Evolutionary conservation across 2,113 vertebrate genomes (phyloP), one percentile per base, ranked within the genome.

Genomic region (Psettodes erumei): DNA sequence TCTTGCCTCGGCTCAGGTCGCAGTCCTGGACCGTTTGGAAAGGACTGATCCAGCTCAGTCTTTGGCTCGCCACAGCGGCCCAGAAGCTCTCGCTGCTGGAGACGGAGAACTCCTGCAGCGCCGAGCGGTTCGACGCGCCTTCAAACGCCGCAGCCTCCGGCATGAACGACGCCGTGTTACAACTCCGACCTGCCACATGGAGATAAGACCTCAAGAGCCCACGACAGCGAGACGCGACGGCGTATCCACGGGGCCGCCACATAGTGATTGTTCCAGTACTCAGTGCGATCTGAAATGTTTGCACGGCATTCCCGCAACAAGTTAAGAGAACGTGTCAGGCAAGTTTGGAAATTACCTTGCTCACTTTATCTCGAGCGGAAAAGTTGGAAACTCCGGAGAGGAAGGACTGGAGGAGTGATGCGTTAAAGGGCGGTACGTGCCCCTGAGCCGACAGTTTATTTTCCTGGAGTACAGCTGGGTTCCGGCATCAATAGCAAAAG

Each of bases 11-110:
- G 62, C 0, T 84, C 40, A 95, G 87, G 47, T 95, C 33, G 0
- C 93, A 95, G 92, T 95, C 84, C 65, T 91, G 92, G 2, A 94
- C 92, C 1, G 89, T 76, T 72, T 82, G 82, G 70, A 95, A 95
- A 3, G 94, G 89, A 2, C 63, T 84, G 64, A 91, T 94, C 94
- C 95, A 95, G 32, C 69, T 91, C 13, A 95, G 90, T 0, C 93
- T 83, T 6, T 88, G 92, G 7, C 89, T 91, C 54, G 89, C 94
- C 32, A 92, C 71, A 0, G 79, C 75, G 43, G 91, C 93, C 95
- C 94, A 95, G 88, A 96, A 95, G 27, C 38, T 15, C 15, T 93
- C 89, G 4, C 69, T 61, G 79, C 86, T 80, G 35, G 91, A 83
- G 45, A 95, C 86, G 1, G 94, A 95, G 13, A 90, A 79, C 18